Base-by-base conservation (phyloP, 2,888 invertebrate species). In the Drosophila niveifrons region DNA sequence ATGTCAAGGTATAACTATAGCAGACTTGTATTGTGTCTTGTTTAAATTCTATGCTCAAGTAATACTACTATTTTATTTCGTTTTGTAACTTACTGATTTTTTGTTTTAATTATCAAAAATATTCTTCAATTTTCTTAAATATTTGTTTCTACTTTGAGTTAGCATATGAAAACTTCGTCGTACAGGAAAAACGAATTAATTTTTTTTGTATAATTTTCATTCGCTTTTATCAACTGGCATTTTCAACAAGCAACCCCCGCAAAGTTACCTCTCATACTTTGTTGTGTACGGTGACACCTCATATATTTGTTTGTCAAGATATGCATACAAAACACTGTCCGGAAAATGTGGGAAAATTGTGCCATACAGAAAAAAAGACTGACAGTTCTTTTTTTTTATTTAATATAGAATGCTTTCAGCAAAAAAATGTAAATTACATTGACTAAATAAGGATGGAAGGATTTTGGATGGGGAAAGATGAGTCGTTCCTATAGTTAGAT, bases 141-240 rank as follows among this genome's bases (percentile, higher is more conserved):
- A 28, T 23, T 15, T 52, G 13, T 10, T 15, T 8, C 28, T 8
- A 15, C 15, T 28, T 23, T 13, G 1, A 13, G 39, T 31, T 2
- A 75, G 75, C 13, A 65, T 46, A 69, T 69, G n/a, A 29, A 8
- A 1, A 7, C 18, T 44, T 58, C 75, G 78, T 4, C 28, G 48
- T 52, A 43, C 6, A 10, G 31, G 9, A 47, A 57, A 50, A 17
- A 10, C 2, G 11, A 10, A n/a, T n/a, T 44, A 18, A 11, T 52
- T 44, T 31, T 28, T 56, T 58, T 64, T 74, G 74, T 66, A 74
- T 62, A 75, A 57, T 55, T 59, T 31, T 15, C 75, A 75, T 63
- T 69, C 65, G 62, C 62, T 47, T 66, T 76, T 78, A 76, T 76
- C 76, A 78, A 78, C 75, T 74, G 75, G 63, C 78, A 56, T 69